A percentile compares a stretch with the other conserved stretches of the same genome.
These are phyloP conservation scores for Ia io DNA, from an alignment of 2,113 vertebrate genomes.

Conservation along the genomic window DNA sequence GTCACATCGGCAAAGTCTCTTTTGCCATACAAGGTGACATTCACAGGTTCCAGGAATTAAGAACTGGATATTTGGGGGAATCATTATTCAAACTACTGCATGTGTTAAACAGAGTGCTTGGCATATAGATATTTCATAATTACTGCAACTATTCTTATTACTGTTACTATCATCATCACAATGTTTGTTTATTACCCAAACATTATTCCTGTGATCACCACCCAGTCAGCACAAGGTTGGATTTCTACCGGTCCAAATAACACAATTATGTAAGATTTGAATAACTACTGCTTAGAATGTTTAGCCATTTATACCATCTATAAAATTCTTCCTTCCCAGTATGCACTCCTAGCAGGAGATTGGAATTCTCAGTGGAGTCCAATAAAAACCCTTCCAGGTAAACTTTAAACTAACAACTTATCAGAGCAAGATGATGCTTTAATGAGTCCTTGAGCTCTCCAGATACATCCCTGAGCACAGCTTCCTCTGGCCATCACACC, in stretches of 20 bases:
- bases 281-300: slow-evolving; percentile 22
- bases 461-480: neutral
- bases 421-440: slow-evolving; percentile 45
- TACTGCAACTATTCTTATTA: neutral
- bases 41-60: neutral
- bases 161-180: neutral
- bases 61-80: neutral
- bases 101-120: neutral
- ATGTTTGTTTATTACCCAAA: neutral
- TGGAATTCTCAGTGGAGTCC: slow-evolving; percentile 18
- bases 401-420: slow-evolving; percentile 64
- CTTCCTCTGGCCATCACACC: slow-evolving; percentile 38
- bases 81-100: neutral
- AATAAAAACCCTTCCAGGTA: slow-evolving; percentile 50
- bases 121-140: neutral
- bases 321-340: slow-evolving; percentile 42
- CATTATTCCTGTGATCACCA: neutral
- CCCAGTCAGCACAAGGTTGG: neutral
- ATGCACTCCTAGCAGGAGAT: neutral
- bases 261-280: slow-evolving; percentile 38
- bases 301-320: slow-evolving; percentile 41
- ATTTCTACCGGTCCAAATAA: slow-evolving; percentile 2
- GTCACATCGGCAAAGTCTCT: neutral
- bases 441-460: slow-evolving; percentile 42
- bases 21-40: neutral